Evolutionary conservation across 2,888 invertebrate species (phyloP), one percentile per base, ranked within the genome.

Genomic region (Nudaria mundana): DNA sequence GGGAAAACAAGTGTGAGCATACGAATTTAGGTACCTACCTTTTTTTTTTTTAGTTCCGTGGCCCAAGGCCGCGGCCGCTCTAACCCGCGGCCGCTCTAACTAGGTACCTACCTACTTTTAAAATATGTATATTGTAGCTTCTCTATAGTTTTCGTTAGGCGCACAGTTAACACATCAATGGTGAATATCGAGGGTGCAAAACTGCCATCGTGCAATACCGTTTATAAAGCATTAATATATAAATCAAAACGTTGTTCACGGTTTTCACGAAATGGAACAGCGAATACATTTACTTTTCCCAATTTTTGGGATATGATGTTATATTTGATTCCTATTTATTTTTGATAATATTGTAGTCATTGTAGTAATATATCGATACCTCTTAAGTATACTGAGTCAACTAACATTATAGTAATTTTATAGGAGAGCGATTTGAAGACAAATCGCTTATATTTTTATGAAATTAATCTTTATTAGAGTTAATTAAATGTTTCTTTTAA

Each of bases 171-270:
- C 37, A 46, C 56, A 66, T 70, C 58, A 71, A 68, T 69, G 62
- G 58, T 61, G 41, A 45, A 71, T 63, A 61, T 58, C 55, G 56
- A 53, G 40, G 23, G 62, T 48, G 54, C 53, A 64, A 61, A 67
- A 63, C 61, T 61, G 49, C 44, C 47, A 47, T 43, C 39, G 53
- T 57, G 62, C 56, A 63, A 57, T 59, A 57, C 54, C 63, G 52
- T 61, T 66, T 65, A 55, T 58, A 63, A 65, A 71, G 57, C 63
- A 56, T 63, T 65, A 62, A 65, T 64, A 64, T 67, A 69, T 68
- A 65, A 63, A 61, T 64, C 56, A 58, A 59, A 56, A 46, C 31
- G 37, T 44, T 44, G 44, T 52, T 49, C 46, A 16, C 25, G 22
- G 37, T 39, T 32, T 34, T 34, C 28, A 26, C 40, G 40, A 46